Base-by-base conservation (phyloP, 2,888 invertebrate species). In the Drosophila melanosoma region DNA sequence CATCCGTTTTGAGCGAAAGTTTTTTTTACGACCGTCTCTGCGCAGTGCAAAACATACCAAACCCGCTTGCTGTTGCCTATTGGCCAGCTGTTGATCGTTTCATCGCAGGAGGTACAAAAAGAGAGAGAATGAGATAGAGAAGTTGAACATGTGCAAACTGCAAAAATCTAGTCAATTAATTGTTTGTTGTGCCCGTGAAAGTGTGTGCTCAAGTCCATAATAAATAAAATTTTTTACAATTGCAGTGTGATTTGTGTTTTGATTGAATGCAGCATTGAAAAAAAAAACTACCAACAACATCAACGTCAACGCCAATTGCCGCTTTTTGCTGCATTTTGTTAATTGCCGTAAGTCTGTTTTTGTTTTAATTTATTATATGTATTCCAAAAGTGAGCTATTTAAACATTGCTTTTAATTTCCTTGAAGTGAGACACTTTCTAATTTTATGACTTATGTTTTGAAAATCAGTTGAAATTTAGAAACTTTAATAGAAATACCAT, bases 1-100 rank as follows among this genome's bases (percentile, higher is more conserved):
- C 85, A 89, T 89, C 85, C 85, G 85, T 85, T 87, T 87, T 82
- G 75, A 88, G 85, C 90, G 85, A 85, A 85, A 85, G 85, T 85
- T 84, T 83, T 85, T 85, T 87, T 84, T 81, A 80, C 69, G 65
- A 26, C 54, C 62, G 69, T 61, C 72, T 77, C 51, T 53, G 45
- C 63, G 58, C 67, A 63, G 63, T 74, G 74, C 69, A 73, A 78
- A 49, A 49, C 45, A 53, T 52, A 29, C 87, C 74, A 85, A 88
- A 81, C 72, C 74, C 72, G 72, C 48, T 68, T 29, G 38, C n/a
- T 45, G 26, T 45, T 45, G 48, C 70, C 74, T 75, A 74, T 69
- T 86, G 66, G 71, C 85, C 90, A 85, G 88, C 84, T 89, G 84
- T 79, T 82, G 65, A 67, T 79, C 51, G 42, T 63, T 76, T 82